phyloP scores from a whole-genome alignment of 2,113 vertebrate species.

The Benitochromis conjunctus region DNA sequence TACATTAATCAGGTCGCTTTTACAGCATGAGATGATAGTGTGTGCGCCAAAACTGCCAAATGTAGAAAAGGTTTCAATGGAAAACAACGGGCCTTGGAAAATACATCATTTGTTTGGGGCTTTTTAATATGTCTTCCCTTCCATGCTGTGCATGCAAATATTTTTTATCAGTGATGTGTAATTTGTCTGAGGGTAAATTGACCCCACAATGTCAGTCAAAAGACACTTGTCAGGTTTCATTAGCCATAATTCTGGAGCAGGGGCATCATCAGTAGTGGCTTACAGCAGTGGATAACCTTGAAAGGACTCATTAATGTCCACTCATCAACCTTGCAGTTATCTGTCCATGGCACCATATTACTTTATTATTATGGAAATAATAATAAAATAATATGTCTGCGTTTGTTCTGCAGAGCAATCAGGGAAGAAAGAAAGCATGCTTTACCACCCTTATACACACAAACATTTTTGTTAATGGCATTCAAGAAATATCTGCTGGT shows the following conservation, averaged over 20 bases:
- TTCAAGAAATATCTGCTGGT: background rate
- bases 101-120: background rate
- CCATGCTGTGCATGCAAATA: background rate
- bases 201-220: conserved; percentile 65
- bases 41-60: background rate
- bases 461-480: background rate
- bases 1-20: background rate
- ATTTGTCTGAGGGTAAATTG: conserved; percentile 57
- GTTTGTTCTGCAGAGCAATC: background rate
- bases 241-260: conserved; percentile 44
- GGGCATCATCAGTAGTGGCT: conserved; percentile 58
- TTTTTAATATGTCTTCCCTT: background rate
- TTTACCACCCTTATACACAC: background rate
- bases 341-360: conserved; percentile 8
- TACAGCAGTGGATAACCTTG: conserved; percentile 66
- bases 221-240: conserved; percentile 71
- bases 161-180: conserved; percentile 32
- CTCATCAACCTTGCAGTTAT: conserved; percentile 58
- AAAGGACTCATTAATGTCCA: conserved; percentile 61
- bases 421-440: background rate
- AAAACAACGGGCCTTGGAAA: accelerated
- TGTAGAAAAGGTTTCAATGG: background rate
- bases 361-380: background rate
- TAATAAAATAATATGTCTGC: background rate
- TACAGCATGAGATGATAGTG: background rate